Evolutionary conservation across 2,113 vertebrate genomes (phyloP).

Genomic region (Emydura subglobosa): DNA sequence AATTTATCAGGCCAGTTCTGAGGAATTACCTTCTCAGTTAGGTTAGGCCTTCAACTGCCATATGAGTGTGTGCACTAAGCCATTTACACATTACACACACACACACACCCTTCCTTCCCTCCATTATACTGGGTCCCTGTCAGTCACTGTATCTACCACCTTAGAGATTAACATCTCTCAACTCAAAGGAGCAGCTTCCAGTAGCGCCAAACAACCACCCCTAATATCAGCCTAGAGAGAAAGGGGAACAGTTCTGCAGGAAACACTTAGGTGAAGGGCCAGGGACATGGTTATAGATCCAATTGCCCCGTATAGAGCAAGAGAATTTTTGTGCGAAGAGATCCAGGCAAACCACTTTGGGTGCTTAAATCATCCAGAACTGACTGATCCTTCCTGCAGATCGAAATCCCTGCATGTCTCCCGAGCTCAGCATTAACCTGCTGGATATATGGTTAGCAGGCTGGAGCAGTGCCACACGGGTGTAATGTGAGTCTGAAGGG

Average conservation of each 20-base stretch:
- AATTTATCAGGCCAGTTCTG: background rate
- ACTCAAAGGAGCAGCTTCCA: background rate
- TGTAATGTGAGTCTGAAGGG: background rate
- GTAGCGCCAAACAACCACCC: background rate
- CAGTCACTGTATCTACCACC: background rate
- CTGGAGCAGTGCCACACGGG: background rate
- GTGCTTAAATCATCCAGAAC: background rate
- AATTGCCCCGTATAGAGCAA: background rate
- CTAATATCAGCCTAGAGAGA: background rate
- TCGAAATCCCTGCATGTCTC: background rate
- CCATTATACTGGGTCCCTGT: background rate
- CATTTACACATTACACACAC: background rate
- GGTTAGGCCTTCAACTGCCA: background rate
- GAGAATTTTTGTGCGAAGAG: background rate
- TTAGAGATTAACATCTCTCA: background rate
- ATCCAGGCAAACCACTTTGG: background rate
- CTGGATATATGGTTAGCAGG: background rate
- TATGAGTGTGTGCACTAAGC: background rate
- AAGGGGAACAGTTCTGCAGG: background rate
- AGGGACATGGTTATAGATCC: background rate
- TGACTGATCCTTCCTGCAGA: conserved; percentile 11
- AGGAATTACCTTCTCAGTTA: background rate
- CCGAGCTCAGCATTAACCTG: conserved; percentile 11
- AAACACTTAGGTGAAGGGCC: background rate
- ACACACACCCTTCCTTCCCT: background rate